phyloP scores from a whole-genome alignment of 2,113 vertebrate species.

The Rhinolophus ferrumequinum region DNA sequence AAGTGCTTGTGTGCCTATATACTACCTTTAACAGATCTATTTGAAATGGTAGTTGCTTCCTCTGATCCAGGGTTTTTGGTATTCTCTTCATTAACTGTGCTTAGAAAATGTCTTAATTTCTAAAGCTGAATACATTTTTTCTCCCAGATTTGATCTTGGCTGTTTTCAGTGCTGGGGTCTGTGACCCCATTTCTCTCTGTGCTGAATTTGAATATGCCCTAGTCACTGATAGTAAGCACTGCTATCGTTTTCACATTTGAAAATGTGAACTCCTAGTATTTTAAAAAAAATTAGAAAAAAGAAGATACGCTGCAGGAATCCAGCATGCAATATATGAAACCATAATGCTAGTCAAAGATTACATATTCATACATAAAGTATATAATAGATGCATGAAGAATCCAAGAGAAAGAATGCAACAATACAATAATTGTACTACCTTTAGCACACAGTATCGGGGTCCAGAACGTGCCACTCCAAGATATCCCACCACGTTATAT shows the following conservation, averaged over 20 bases:
- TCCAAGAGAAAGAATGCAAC: neutral
- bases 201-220: neutral
- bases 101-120: slow-evolving; percentile 14
- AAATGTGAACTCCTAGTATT: too few relatives aligned
- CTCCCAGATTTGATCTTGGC: neutral
- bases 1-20: neutral
- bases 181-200: slow-evolving; percentile 10
- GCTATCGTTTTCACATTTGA: neutral
- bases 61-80: neutral
- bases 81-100: neutral
- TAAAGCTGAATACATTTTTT: neutral
- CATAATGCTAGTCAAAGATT: neutral
- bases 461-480: neutral
- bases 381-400: neutral
- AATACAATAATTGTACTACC: neutral
- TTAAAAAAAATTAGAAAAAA: neutral
- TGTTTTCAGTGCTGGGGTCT: neutral
- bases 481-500: neutral
- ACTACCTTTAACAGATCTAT: neutral
- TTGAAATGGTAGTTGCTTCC: neutral
- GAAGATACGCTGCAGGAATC: neutral
- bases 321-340: neutral
- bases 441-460: neutral
- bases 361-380: neutral
- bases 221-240: neutral